Base-by-base conservation (phyloP, 2,113 vertebrate genomes). In the Catharus bicknelli region DNA sequence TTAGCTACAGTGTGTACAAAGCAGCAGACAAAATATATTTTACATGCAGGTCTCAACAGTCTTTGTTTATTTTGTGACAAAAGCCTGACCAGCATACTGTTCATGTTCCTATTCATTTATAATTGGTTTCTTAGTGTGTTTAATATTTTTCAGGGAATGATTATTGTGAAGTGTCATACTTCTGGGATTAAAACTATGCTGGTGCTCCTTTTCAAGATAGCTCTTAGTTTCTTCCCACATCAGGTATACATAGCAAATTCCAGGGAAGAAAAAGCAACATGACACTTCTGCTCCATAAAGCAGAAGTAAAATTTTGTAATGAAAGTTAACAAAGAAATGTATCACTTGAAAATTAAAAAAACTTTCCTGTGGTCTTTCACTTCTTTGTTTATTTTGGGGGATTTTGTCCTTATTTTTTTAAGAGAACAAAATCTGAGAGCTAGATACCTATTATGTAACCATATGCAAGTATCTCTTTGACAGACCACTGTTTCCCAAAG, bases 11-110 rank as follows among this genome's bases (percentile, higher is more conserved):
- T 3, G 22, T 87, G 83, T 66, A 68, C 82, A 90, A 92, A 95
- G 83, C 48, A 84, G 92, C 81, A 93, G 75, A 78, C 88, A 94
- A 94, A 95, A 93, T 95, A 86, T 82, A 93, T 93, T 90, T 95
- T 91, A 90, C 48, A 86, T 61, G 78, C 82, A 83, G 67, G 57
- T 93, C 92, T 90, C 81, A 89, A 54, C 9, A 85, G 62, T 9
- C 50, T 76, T 82, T 90, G 54, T 78, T 90, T 81, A 75, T 58
- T 84, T 90, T 86, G 68, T 80, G 81, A 95, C 80, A 90, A 72
- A 83, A 90, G 54, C 51, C 66, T 68, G 61, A 79, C 48, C 47
- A 73, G 84, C 43, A 64, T 32, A 72, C n/a, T 78, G 63, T n/a
- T 91, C 27, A 27, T 36, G 48, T 70, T 90, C 62, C 90, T 86